Evolutionary conservation across 2,797 vertebrate genomes (phyloP).

Genomic region (Oceanodroma leucorhoa): DNA sequence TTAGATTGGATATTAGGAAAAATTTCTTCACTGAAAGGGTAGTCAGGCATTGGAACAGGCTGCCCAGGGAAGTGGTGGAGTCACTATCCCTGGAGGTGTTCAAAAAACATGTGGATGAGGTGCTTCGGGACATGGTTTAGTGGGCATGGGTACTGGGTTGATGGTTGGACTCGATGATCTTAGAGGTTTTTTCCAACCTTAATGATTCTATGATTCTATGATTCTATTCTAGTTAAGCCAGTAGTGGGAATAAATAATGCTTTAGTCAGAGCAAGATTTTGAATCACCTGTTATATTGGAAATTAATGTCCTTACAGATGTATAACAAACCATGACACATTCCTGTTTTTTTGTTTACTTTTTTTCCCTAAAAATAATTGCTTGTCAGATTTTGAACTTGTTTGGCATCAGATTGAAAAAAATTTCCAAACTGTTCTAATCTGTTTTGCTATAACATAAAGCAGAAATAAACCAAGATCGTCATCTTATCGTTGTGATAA

Average conservation of each 20-base stretch:
- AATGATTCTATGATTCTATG: no score
- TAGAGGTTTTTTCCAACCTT: no score
- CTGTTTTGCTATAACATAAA: background rate
- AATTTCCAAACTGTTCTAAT: background rate
- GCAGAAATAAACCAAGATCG: background rate
- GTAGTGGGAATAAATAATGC: background rate
- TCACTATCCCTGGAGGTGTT: no score
- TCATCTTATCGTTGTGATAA: background rate
- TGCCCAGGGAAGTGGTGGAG: no score
- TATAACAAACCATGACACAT: background rate
- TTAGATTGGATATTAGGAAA: no score
- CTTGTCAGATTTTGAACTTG: background rate
- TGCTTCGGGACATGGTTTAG: no score
- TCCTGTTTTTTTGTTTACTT: background rate
- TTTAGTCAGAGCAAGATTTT: background rate
- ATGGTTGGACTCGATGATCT: no score
- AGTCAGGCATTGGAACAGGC: no score
- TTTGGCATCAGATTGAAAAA: background rate
- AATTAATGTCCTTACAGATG: background rate
- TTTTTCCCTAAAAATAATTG: background rate
- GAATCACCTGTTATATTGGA: background rate
- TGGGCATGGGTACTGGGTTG: no score
- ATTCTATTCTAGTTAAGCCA: no score
- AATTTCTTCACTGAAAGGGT: no score
- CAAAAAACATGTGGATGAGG: no score